A percentile compares a stretch with the other conserved stretches of the same genome.
Evolutionary conservation across 2,888 invertebrate species (phyloP).

Genomic region (Pristionchus mayeri): DNA sequence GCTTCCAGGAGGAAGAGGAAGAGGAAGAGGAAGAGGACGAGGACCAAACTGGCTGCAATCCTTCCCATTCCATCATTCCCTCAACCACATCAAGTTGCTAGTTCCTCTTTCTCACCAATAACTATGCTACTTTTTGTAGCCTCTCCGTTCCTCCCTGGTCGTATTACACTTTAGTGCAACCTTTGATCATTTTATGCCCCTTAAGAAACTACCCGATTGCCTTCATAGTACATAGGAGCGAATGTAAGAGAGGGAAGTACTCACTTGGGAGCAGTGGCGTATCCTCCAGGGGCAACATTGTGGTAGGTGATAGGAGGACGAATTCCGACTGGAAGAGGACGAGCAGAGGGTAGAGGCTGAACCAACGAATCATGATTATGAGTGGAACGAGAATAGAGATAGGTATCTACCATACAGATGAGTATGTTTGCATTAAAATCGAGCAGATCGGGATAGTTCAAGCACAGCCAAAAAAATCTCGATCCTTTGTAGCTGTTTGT

Average conservation of each 20-base stretch:
- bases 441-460: too few relatives aligned
- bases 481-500: too few relatives aligned
- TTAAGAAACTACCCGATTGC: too few relatives aligned
- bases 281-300: conserved; percentile 36
- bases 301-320: conserved; percentile 26
- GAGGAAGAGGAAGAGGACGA: conserved; percentile 28
- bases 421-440: too few relatives aligned
- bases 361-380: too few relatives aligned
- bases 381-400: background rate
- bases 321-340: conserved; percentile 12
- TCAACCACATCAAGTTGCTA: background rate
- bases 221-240: background rate
- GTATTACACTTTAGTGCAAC: background rate
- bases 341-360: background rate
- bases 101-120: background rate
- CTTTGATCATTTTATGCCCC: too few relatives aligned
- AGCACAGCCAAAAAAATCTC: too few relatives aligned
- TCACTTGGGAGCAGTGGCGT: conserved; percentile 29
- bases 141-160: background rate
- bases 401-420: too few relatives aligned
- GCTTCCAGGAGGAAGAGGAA: background rate
- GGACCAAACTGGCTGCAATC: background rate
- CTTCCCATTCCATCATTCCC: background rate
- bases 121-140: background rate
- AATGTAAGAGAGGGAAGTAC: background rate